Conservation (phyloP, 2,888 invertebrate genomes). For the Polyommatus iphigenia region DNA sequence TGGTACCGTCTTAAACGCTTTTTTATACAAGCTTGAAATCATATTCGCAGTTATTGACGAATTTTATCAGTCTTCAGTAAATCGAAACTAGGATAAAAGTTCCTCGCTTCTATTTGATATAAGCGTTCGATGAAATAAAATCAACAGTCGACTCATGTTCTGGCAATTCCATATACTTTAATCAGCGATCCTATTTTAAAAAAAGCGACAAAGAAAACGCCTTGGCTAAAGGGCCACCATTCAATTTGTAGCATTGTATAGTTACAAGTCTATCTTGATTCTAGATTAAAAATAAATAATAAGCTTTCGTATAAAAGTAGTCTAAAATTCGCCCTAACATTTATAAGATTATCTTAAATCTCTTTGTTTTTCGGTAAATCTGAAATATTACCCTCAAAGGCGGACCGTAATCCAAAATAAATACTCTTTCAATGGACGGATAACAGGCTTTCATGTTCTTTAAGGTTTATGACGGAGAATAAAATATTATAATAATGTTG, state of each 20-base stretch:
- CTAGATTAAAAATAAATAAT: not conserved
- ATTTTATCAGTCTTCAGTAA: no score
- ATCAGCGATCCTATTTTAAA: no score
- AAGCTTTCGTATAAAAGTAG: not conserved
- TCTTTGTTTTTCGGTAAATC: conserved; percentile 31
- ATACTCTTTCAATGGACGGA: conserved; percentile 39
- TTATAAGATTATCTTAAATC: not conserved
- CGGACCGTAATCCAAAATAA: conserved; percentile 48
- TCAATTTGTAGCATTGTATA: not conserved
- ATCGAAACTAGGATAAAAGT: no score
- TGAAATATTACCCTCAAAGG: conserved; percentile 42
- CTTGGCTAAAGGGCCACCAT: no score
- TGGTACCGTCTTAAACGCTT: no score
- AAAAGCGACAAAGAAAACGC: no score
- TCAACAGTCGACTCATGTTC: no score
- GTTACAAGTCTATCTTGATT: not conserved
- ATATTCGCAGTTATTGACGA: no score
- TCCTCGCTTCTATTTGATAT: no score
- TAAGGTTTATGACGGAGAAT: conserved; percentile 14
- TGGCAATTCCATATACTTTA: no score
- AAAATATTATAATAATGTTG: not conserved
- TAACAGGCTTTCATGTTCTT: conserved; percentile 23
- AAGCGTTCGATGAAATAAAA: no score
- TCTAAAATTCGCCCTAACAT: not conserved
- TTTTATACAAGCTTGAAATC: no score